phyloP scores from a whole-genome alignment of 2,888 invertebrate genomes.

The Apodemia mormo region DNA sequence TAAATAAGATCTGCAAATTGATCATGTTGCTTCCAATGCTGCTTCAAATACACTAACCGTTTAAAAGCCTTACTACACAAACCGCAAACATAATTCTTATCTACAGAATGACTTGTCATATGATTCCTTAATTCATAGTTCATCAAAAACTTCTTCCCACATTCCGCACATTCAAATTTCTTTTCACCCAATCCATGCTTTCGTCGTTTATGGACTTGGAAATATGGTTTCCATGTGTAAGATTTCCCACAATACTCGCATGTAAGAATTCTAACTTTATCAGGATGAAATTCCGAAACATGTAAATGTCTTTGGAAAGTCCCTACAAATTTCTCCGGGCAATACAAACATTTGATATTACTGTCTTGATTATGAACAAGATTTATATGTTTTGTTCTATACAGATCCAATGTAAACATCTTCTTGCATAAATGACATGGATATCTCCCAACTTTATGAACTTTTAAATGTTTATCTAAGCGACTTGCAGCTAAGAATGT shows the following conservation, averaged over 20 bases:
- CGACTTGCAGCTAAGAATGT: constrained; percentile 48
- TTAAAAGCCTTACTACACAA: constrained; percentile 47
- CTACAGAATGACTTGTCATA: constrained; percentile 38
- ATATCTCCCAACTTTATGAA: constrained; percentile 63
- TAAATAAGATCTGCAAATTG: constrained; percentile 12
- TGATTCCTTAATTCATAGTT: constrained; percentile 45
- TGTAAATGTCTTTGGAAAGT: constrained; percentile 50
- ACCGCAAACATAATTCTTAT: constrained; percentile 42
- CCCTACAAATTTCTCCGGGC: constrained; percentile 45
- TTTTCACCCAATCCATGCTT: constrained; percentile 51
- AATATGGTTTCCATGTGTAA: constrained; percentile 67
- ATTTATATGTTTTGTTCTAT: constrained; percentile 51
- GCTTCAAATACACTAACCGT: constrained; percentile 39
- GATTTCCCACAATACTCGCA: constrained; percentile 57
- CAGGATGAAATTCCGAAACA: constrained; percentile 46
- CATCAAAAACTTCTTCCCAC: constrained; percentile 42
- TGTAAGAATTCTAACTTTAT: constrained; percentile 46
- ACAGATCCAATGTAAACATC: constrained; percentile 58
- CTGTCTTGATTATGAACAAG: constrained; percentile 45
- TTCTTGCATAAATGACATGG: constrained; percentile 69
- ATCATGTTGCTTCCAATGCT: constrained; percentile 43
- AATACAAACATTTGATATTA: constrained; percentile 52
- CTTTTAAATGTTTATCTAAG: constrained; percentile 58
- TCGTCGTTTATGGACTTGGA: constrained; percentile 59
- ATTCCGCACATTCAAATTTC: constrained; percentile 46